phyloP scores from a whole-genome alignment of 1,140 invertebrate species.

The Penaeus chinensis region DNA sequence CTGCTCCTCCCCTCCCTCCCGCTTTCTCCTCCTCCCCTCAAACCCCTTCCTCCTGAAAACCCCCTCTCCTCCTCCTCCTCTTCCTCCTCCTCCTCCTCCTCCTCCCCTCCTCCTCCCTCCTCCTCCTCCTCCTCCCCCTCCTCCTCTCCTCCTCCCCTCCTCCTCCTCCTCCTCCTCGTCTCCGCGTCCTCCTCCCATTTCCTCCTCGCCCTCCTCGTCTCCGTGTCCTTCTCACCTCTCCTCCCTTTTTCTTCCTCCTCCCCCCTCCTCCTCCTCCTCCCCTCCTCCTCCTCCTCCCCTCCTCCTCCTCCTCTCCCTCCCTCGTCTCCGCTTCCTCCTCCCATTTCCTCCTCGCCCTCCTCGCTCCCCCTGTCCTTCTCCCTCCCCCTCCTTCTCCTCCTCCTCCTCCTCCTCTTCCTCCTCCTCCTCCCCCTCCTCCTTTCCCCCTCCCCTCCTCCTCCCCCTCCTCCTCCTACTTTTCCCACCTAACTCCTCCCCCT shows the following conservation, averaged over 20 bases:
- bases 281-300: background rate
- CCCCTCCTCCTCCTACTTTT: background rate
- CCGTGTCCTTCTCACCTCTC: background rate
- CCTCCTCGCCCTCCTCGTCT: background rate
- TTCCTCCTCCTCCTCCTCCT: background rate
- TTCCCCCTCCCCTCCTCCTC: background rate
- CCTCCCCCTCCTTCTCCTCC: background rate
- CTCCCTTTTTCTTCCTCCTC: background rate
- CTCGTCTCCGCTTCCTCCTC: background rate
- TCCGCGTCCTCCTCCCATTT: background rate
- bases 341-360: background rate
- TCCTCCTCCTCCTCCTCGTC: background rate
- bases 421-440: background rate
- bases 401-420: background rate
- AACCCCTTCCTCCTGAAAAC: slow-evolving; percentile 11
- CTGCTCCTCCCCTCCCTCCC: background rate
- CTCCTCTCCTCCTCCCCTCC: background rate
- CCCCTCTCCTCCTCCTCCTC: background rate
- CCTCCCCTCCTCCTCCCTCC: background rate
- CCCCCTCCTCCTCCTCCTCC: background rate
- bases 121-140: background rate
- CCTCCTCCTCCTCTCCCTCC: background rate
- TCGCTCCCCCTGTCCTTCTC: background rate
- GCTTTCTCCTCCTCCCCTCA: background rate
- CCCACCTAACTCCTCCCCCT: background rate